Percentiles rank a stretch among this genome's conserved stretches.
Evolutionary conservation across 2,797 vertebrate species (phyloP).

Genomic region (Orestias chungarensis): DNA sequence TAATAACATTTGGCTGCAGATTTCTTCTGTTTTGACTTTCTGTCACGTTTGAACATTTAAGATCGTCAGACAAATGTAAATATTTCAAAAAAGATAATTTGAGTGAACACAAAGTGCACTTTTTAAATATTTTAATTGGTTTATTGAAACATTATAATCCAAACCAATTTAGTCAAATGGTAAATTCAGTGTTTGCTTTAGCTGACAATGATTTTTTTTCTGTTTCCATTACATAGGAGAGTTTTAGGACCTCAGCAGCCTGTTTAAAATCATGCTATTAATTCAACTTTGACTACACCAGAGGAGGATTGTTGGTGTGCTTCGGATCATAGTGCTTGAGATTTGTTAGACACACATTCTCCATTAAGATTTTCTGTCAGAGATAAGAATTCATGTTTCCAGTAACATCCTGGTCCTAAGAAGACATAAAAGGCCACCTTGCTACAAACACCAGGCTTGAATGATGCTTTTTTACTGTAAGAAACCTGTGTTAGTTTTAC

Average conservation of each 20-base stretch:
- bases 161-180: background rate
- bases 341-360: background rate
- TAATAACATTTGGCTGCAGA: too few species aligned
- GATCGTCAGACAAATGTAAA: too few species aligned
- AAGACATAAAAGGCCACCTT: background rate
- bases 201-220: too few species aligned
- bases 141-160: background rate
- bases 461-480: background rate
- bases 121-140: background rate
- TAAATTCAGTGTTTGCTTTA: too few species aligned
- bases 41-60: too few species aligned
- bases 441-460: background rate
- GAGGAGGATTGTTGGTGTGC: background rate
- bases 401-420: background rate
- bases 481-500: background rate
- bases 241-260: too few species aligned
- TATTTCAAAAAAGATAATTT: too few species aligned
- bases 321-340: background rate
- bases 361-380: background rate
- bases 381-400: background rate
- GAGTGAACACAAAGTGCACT: too few species aligned
- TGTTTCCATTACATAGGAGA: too few species aligned
- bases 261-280: background rate
- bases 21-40: too few species aligned
- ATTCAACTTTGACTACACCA: background rate